phyloP scores from a whole-genome alignment of 2,888 invertebrate species.

The Lasioglossum malachurum region DNA sequence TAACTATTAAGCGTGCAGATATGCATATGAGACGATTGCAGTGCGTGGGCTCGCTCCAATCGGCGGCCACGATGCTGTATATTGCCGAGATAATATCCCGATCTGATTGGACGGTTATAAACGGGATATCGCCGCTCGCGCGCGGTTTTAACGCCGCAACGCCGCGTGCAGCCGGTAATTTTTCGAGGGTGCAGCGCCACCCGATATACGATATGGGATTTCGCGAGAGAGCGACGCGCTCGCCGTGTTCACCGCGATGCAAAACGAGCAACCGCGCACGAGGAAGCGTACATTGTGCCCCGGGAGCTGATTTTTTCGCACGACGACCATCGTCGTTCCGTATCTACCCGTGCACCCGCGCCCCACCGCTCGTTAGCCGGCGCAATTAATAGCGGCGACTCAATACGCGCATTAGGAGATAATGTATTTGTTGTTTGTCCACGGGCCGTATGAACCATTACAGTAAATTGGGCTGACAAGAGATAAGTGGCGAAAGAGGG shows the following conservation, averaged over 20 bases:
- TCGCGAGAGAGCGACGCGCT: conserved; percentile 32
- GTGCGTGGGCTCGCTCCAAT: conserved; percentile 78
- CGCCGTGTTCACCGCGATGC: conserved; percentile 32
- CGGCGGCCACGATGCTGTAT: conserved; percentile 70
- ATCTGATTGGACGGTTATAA: conserved; percentile 76
- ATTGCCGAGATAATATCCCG: conserved; percentile 79
- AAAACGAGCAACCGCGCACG: conserved; percentile 49
- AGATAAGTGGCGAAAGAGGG: conserved; percentile 17
- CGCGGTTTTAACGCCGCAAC: conserved; percentile 65
- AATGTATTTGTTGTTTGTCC: conserved; percentile 38
- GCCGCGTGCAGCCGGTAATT: conserved; percentile 66
- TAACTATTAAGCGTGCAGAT: conserved; percentile 81
- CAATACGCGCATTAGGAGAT: conserved; percentile 23
- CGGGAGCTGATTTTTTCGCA: background rate
- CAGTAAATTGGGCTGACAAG: conserved; percentile 27
- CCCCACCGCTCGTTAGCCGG: conserved; percentile 36
- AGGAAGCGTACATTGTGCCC: conserved; percentile 53
- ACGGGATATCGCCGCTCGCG: conserved; percentile 66
- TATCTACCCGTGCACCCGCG: background rate
- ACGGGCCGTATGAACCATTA: conserved; percentile 16
- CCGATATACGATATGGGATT: conserved; percentile 61
- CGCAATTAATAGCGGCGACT: conserved; percentile 41
- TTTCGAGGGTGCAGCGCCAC: conserved; percentile 63
- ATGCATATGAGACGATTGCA: conserved; percentile 78
- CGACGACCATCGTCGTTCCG: background rate